Conservation (phyloP, 1,140 invertebrate genomes). For the Euwallacea fornicatus region DNA sequence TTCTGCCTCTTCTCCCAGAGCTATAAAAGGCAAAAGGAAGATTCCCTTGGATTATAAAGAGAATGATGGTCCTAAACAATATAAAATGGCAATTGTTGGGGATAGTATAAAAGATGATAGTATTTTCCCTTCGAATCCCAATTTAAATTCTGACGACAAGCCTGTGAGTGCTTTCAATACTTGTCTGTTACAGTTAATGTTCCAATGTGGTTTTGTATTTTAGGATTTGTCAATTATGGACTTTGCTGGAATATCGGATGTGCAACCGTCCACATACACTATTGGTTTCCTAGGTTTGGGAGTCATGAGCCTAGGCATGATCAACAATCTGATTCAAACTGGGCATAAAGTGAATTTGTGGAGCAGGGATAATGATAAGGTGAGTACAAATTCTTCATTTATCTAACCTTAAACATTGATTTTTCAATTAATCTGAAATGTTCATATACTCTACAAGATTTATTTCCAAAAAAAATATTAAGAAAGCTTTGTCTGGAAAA, state of each 20-base stretch:
- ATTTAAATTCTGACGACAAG: not conserved
- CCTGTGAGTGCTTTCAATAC: slow-evolving; percentile 5
- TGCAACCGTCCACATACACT: slow-evolving; percentile 69
- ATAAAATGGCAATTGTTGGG: slow-evolving; percentile 7
- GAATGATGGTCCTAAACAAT: slow-evolving; percentile 5
- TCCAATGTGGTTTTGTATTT: slow-evolving; percentile 19
- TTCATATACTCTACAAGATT: too few species aligned
- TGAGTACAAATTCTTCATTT: slow-evolving; percentile 58
- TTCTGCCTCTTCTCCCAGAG: not conserved
- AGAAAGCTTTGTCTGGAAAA: too few species aligned
- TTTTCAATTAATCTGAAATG: too few species aligned
- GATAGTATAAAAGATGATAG: slow-evolving; percentile 8
- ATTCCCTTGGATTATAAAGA: not conserved
- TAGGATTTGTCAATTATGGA: slow-evolving; percentile 76
- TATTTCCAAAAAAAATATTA: too few species aligned
- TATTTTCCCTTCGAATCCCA: not conserved
- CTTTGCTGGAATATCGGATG: slow-evolving; percentile 75
- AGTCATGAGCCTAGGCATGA: slow-evolving; percentile 95
- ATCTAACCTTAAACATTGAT: too few species aligned
- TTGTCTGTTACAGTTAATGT: not conserved
- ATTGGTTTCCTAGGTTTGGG: slow-evolving; percentile 95
- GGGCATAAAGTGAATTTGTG: slow-evolving; percentile 92
- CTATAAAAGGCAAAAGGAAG: slow-evolving; percentile 15
- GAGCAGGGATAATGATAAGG: slow-evolving; percentile 92
- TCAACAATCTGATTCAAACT: slow-evolving; percentile 92